Percentiles rank a stretch among this genome's conserved stretches.
phyloP scores from a whole-genome alignment of 2,113 vertebrate genomes.

The Ammospiza caudacuta region DNA sequence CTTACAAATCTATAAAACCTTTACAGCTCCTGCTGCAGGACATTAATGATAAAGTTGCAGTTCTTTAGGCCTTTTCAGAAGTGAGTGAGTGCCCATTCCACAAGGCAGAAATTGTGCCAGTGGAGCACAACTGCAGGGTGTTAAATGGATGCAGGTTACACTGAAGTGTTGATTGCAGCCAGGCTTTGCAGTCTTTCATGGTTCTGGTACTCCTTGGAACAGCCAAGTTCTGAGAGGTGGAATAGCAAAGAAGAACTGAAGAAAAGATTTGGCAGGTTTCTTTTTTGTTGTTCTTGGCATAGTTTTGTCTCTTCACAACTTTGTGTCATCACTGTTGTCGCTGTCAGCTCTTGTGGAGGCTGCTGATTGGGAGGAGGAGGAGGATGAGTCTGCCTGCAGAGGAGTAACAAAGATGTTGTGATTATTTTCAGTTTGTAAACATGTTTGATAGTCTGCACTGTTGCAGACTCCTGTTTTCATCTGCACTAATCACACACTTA shows the following conservation, averaged over 20 bases:
- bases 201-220: background rate
- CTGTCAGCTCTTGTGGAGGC: conserved; percentile 28
- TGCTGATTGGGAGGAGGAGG: conserved; percentile 69
- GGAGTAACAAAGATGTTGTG: background rate
- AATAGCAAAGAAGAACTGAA: background rate
- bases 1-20: background rate
- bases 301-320: conserved; percentile 50
- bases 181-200: background rate
- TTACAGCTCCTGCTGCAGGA: background rate
- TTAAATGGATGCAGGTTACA: background rate
- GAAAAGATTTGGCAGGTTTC: background rate
- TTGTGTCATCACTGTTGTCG: conserved; percentile 58
- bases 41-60: background rate
- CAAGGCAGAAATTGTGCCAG: background rate
- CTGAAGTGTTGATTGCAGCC: background rate
- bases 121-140: background rate
- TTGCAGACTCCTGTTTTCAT: background rate
- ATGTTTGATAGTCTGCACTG: background rate
- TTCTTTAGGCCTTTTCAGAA: background rate
- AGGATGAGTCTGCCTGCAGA: conserved; percentile 66
- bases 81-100: background rate
- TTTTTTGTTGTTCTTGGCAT: background rate
- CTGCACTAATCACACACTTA: background rate
- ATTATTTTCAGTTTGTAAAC: conserved; percentile 32
- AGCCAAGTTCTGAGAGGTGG: background rate